Conservation (phyloP, 2,797 vertebrate genomes). For the Propithecus perrieri region DNA sequence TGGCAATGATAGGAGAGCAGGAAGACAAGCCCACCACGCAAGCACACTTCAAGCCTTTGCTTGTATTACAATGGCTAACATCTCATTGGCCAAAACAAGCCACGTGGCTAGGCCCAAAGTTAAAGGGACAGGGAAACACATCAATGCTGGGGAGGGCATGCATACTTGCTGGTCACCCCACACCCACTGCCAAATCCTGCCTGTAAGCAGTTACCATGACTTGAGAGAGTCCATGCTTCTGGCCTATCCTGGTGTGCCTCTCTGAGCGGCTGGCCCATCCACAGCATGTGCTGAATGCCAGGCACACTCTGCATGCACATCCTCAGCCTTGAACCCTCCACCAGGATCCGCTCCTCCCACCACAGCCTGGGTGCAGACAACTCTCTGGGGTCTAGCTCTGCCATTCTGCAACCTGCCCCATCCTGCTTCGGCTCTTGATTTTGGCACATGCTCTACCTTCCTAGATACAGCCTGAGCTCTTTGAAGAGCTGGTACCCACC, state of each 20-base stretch:
- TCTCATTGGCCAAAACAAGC: not conserved
- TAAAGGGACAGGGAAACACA: not conserved
- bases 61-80: not conserved
- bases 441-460: not conserved
- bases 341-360: not conserved
- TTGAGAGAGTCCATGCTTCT: not conserved
- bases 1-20: not conserved
- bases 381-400: fast-evolving
- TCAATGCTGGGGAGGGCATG: not conserved
- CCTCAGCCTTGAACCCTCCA: not conserved
- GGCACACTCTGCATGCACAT: too few relatives aligned
- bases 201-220: not conserved
- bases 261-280: too few relatives aligned
- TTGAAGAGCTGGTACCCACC: not conserved
- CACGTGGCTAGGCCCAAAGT: not conserved
- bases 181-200: not conserved
- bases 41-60: not conserved
- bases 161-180: not conserved
- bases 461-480: not conserved
- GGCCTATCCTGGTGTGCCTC: too few relatives aligned
- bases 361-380: too few relatives aligned
- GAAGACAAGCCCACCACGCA: too few relatives aligned
- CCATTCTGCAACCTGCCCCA: not conserved
- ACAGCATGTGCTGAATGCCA: not conserved
- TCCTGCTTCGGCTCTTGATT: not conserved